Evolutionary conservation across 2,113 vertebrate species (phyloP).

Genomic region (Lamprologus sp.): DNA sequence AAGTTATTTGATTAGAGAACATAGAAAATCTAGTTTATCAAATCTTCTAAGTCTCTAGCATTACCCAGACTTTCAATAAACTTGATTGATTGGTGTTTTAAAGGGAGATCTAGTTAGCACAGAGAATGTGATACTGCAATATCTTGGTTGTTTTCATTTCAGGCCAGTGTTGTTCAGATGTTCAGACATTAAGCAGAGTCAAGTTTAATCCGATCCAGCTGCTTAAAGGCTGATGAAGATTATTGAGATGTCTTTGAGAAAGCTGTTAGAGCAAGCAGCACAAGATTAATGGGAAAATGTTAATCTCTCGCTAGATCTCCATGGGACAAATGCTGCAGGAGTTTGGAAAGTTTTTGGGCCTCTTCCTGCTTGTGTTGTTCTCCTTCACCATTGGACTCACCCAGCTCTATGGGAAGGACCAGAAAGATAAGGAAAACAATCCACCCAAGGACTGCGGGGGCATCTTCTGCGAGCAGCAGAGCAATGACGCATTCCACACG

Average conservation of each 20-base stretch:
- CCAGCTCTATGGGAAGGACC: conserved; percentile 87
- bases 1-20: not conserved
- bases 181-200: not conserved
- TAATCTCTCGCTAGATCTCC: conserved; percentile 78
- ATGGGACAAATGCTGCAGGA: conserved; percentile 99
- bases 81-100: not conserved
- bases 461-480: conserved; percentile 91
- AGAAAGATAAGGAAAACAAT: conserved; percentile 54
- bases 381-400: conserved; percentile 98
- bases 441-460: conserved; percentile 81
- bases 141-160: not conserved
- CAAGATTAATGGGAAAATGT: not conserved
- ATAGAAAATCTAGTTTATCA: not conserved
- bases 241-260: not conserved
- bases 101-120: not conserved
- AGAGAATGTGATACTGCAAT: not conserved
- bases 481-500: conserved; percentile 95
- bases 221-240: not conserved
- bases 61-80: not conserved
- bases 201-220: not conserved
- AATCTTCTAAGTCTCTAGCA: not conserved
- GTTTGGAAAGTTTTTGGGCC: conserved; percentile 96
- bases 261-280: not conserved
- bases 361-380: conserved; percentile 95
- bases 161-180: not conserved